Evolutionary conservation across 2,797 vertebrate genomes (phyloP).

Genomic region (Chiroxiphia lanceolata): DNA sequence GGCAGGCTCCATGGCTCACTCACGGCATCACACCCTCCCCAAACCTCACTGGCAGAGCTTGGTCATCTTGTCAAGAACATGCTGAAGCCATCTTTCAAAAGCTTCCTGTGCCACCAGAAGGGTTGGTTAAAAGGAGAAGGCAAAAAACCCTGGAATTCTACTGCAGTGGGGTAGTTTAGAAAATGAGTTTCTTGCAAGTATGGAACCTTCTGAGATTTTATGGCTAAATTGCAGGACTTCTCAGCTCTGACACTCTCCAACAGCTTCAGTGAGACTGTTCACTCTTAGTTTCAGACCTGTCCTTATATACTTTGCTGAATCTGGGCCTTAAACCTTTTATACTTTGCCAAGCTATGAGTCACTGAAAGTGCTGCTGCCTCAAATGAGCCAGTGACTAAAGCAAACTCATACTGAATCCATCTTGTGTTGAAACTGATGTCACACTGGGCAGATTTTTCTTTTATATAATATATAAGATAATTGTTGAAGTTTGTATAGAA

Average conservation of each 20-base stretch:
- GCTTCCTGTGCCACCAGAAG: not conserved
- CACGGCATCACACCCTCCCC: not conserved
- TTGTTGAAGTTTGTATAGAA: not conserved
- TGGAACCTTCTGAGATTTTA: not conserved
- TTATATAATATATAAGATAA: not conserved
- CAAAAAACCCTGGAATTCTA: not conserved
- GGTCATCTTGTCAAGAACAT: not conserved
- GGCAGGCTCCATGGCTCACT: not conserved
- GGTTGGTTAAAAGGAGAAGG: not conserved
- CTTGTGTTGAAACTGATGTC: conserved; percentile 1
- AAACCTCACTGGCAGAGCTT: not conserved
- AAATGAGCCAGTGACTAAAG: conserved; percentile 1
- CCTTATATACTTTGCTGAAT: not conserved
- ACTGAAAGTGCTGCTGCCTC: not conserved
- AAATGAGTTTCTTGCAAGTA: not conserved
- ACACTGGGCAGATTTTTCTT: not conserved
- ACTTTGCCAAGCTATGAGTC: not conserved
- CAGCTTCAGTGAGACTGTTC: conserved; percentile 23
- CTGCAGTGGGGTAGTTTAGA: not conserved
- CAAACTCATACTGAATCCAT: not conserved
- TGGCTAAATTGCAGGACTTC: not conserved
- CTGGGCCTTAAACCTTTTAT: not conserved
- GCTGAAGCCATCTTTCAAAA: not conserved
- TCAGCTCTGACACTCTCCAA: not conserved
- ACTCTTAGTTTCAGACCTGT: not conserved